Evolutionary conservation across 2,113 vertebrate genomes (phyloP).

Genomic region (Centropus bengalensis): DNA sequence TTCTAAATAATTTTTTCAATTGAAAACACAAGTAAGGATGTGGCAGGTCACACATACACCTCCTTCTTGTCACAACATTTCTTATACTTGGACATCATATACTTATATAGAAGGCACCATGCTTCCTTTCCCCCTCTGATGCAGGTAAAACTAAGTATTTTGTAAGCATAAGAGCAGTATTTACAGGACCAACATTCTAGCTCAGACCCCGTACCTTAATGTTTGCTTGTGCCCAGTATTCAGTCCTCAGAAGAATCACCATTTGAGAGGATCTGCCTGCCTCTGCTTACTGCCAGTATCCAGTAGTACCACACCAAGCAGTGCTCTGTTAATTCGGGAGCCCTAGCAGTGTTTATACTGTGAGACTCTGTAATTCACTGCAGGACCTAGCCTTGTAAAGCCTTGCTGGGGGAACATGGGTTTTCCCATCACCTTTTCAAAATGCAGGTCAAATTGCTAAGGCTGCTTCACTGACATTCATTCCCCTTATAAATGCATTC

Average conservation of each 20-base stretch:
- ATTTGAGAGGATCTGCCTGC: neutral
- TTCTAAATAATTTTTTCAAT: neutral
- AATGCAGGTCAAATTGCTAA: neutral
- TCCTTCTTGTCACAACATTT: neutral
- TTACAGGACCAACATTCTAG: neutral
- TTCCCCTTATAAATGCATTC: neutral
- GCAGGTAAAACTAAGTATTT: neutral
- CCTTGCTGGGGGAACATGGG: neutral
- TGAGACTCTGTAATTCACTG: neutral
- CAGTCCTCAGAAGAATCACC: neutral
- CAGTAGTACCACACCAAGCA: neutral
- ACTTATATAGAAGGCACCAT: neutral
- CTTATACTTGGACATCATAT: neutral
- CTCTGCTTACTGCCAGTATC: neutral
- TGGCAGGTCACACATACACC: conserved; percentile 5
- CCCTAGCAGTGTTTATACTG: neutral
- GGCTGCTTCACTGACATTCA: neutral
- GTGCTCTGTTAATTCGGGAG: neutral
- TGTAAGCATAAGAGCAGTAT: neutral
- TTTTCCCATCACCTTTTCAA: neutral
- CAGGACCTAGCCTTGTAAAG: neutral
- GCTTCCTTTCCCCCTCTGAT: neutral
- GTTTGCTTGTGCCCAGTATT: neutral
- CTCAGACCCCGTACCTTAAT: neutral
- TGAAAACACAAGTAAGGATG: neutral